Evolutionary conservation across 2,888 invertebrate genomes (phyloP).

Genomic region (Acleris cristana): DNA sequence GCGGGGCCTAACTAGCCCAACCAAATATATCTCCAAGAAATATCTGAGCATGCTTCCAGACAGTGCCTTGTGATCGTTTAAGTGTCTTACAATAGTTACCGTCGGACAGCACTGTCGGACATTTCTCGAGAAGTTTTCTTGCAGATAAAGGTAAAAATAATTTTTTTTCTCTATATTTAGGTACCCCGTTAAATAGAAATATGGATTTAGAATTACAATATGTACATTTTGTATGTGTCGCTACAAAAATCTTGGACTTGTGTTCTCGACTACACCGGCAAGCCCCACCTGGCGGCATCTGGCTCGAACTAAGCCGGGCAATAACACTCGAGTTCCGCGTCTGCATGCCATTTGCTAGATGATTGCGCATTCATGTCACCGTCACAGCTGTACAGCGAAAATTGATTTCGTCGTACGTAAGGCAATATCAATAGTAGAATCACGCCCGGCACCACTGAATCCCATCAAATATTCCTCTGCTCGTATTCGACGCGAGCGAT

Average conservation of each 20-base stretch:
- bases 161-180: no score
- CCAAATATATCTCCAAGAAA: no score
- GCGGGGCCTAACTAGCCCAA: no score
- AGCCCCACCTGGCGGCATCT: constrained; percentile 39
- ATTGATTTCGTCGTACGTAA: constrained; percentile 39
- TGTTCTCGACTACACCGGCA: constrained; percentile 19
- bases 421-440: constrained; percentile 38
- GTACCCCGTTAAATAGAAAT: no score
- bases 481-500: constrained; percentile 8
- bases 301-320: constrained; percentile 35
- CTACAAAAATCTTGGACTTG: not conserved
- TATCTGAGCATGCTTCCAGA: no score
- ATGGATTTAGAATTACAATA: no score
- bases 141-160: no score
- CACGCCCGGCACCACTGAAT: constrained; percentile 33
- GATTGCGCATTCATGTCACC: constrained; percentile 44
- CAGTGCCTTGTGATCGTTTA: no score
- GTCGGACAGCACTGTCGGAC: no score
- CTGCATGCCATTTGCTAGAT: constrained; percentile 35
- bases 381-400: constrained; percentile 41
- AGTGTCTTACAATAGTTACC: no score
- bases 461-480: constrained; percentile 19
- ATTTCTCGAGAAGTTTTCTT: no score
- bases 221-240: no score
- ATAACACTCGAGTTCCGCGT: constrained; percentile 37